Evolutionary conservation across 2,797 vertebrate genomes (phyloP).

Genomic region (Mormyrus proboscirostris): DNA sequence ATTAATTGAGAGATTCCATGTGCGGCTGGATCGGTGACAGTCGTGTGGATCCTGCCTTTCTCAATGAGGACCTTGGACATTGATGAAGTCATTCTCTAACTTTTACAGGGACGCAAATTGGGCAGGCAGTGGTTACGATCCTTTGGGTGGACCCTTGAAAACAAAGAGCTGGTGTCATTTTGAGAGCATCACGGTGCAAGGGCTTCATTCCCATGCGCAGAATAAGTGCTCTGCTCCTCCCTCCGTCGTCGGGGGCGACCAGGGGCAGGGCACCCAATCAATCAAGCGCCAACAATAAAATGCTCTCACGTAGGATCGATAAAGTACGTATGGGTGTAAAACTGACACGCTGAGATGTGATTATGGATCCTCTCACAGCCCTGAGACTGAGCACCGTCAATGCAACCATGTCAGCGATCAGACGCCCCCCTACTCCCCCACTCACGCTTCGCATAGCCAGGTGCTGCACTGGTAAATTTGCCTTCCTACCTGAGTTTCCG

Average conservation of each 20-base stretch:
- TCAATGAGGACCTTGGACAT: neutral
- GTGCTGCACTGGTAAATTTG: neutral
- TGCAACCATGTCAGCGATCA: neutral
- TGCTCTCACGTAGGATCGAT: neutral
- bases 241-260: neutral
- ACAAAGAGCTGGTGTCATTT: neutral
- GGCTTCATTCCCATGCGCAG: neutral
- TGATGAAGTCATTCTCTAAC: neutral
- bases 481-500: neutral
- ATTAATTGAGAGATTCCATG: neutral
- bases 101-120: neutral
- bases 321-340: conserved; percentile 2
- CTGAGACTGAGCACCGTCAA: neutral
- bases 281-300: neutral
- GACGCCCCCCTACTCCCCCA: too few species aligned
- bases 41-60: neutral
- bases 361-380: neutral
- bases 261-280: neutral
- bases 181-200: neutral
- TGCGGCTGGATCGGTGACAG: neutral
- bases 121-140: neutral
- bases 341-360: neutral
- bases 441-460: neutral
- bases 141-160: neutral
- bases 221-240: neutral